phyloP scores from a whole-genome alignment of 2,888 invertebrate species.

The Rhogogaster chlorosoma region DNA sequence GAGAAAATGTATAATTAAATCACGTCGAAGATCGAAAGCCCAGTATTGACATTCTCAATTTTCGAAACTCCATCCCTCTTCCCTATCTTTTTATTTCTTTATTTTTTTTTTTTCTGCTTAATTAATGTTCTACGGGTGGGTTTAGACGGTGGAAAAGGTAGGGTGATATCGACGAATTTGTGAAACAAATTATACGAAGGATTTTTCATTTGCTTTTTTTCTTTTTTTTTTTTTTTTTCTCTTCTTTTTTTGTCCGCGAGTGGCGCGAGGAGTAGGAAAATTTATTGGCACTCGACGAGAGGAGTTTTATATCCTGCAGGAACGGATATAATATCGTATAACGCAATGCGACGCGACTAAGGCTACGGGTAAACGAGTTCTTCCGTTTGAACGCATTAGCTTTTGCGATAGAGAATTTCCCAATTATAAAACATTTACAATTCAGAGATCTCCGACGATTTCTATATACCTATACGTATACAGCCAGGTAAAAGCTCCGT shows the following conservation, averaged over 20 bases:
- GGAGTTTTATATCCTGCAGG: slow-evolving; percentile 24
- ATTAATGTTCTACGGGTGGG: not conserved
- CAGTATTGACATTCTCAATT: not conserved
- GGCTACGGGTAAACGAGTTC: slow-evolving; percentile 29
- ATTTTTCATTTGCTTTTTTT: slow-evolving; percentile 4
- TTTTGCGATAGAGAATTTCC: slow-evolving; percentile 18
- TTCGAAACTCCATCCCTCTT: not conserved
- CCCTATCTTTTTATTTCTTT: not conserved
- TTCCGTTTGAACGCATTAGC: slow-evolving; percentile 36
- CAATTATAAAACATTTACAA: slow-evolving; percentile 41
- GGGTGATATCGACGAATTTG: slow-evolving; percentile 24
- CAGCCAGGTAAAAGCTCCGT: not conserved
- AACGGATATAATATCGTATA: slow-evolving; percentile 35
- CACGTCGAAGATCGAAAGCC: too few relatives aligned
- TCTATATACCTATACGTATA: not conserved
- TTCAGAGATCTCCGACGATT: not conserved
- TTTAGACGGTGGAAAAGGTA: not conserved
- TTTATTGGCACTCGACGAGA: slow-evolving; percentile 28
- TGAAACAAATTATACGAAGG: slow-evolving; percentile 18
- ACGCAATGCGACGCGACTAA: not conserved
- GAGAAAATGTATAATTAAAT: too few relatives aligned
- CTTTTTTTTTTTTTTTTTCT: not conserved
- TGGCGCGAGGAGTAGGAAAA: not conserved
- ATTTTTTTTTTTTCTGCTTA: not conserved
- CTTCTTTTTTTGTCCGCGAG: not conserved